phyloP scores from a whole-genome alignment of 2,888 invertebrate genomes.

The Hemithea aestivaria region DNA sequence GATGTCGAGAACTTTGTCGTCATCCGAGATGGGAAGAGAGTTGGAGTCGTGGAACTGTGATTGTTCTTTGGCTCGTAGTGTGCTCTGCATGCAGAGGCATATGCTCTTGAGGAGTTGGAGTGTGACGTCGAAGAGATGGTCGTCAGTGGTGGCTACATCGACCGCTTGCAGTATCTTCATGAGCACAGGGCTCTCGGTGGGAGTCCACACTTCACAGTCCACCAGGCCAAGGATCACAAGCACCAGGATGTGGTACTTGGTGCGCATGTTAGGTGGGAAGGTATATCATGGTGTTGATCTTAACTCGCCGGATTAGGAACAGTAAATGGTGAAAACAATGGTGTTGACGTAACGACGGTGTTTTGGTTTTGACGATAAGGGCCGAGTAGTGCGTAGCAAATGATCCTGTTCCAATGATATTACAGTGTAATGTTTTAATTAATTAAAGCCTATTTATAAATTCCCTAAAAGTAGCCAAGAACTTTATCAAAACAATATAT shows the following conservation, averaged over 20 bases:
- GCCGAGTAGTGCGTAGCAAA: conserved; percentile 4
- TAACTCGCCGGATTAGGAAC: conserved; percentile 10
- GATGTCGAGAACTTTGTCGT: conserved; percentile 37
- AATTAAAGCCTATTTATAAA: too few species aligned
- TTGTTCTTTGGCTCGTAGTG: conserved; percentile 38
- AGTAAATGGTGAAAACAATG: conserved; percentile 47
- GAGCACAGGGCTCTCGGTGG: conserved; percentile 44
- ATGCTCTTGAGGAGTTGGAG: conserved; percentile 56
- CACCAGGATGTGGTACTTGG: conserved; percentile 12
- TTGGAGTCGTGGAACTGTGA: conserved; percentile 29
- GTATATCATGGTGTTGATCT: conserved; percentile 47
- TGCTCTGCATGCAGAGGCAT: conserved; percentile 58
- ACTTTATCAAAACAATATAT: too few species aligned
- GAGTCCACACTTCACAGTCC: conserved; percentile 13
- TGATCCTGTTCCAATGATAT: too few species aligned
- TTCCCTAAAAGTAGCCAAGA: too few species aligned
- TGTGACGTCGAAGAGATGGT: conserved; percentile 52
- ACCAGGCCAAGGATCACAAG: conserved; percentile 10
- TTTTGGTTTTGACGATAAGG: conserved; percentile 42
- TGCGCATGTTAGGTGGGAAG: conserved; percentile 49
- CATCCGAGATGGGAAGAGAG: conserved; percentile 25
- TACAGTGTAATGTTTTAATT: too few species aligned
- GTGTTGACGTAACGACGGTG: conserved; percentile 41
- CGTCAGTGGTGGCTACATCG: conserved; percentile 50
- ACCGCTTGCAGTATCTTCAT: conserved; percentile 52